Base-by-base conservation (phyloP, 2,888 invertebrate genomes). In the Polymixis flavicincta region DNA sequence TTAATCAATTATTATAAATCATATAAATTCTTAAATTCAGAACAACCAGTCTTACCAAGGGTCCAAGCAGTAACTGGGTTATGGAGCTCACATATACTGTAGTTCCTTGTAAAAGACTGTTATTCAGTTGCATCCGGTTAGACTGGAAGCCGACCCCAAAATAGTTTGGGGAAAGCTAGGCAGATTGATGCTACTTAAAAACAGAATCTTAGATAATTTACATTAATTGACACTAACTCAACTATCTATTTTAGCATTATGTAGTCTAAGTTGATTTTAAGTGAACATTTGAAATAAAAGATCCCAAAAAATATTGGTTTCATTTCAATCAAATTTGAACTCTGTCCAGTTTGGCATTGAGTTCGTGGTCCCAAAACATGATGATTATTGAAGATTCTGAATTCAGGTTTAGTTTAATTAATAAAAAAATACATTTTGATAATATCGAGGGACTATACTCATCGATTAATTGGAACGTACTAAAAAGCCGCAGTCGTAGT, bases 151-250 rank as follows among this genome's bases (percentile, higher is more conserved):
- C 8, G 14, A 25, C 25, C 57, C 17, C 8, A 28, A 57, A 17
- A 19, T 57, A 57, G 28, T 57, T 17, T 17, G 57, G 8, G 13
- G 13, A 45, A 45, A 13, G 13, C 11, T 9, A 45, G 42, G 28
- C 28, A 57, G 28, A 19, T 59, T 32, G 2, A 32, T 59, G 22
- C 22, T 5, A 22, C 32, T 32, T 11, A 22, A 59, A 66, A 54
- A 55, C 32, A n/a, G 55, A 66, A 66, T 32, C 32, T 32, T 55
- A n/a, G 11, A 54, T 66, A 66, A 54, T 65, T 65, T 65, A n/a
- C 28, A 50, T 50, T 9, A n/a, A n/a, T n/a, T n/a, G n/a, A n/a
- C n/a, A n/a, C n/a, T n/a, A n/a, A n/a, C n/a, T n/a, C n/a, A n/a
- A n/a, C n/a, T n/a, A n/a, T n/a, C n/a, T n/a, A n/a, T n/a, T n/a